Evolutionary conservation across 2,888 invertebrate species (phyloP).

Genomic region (Thysanoteuthis rhombus): DNA sequence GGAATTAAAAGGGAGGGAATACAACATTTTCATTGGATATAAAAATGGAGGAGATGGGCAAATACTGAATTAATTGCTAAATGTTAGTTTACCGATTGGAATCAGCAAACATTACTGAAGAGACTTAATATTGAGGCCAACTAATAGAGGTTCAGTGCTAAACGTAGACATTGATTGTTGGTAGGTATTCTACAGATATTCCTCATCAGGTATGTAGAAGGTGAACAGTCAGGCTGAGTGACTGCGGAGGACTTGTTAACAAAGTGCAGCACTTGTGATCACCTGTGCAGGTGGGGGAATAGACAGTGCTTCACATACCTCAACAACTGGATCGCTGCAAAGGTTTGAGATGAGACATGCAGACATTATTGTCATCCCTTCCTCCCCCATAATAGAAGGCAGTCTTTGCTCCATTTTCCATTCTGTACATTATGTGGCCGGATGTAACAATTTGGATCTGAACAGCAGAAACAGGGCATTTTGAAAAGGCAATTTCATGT

Average conservation of each 20-base stretch:
- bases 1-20: background rate
- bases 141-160: background rate
- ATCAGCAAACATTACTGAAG: background rate
- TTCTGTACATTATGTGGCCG: conserved; percentile 29
- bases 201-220: background rate
- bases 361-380: conserved; percentile 26
- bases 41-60: background rate
- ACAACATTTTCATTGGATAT: background rate
- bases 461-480: conserved; percentile 29
- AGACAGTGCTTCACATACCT: conserved; percentile 23
- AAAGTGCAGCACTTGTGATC: background rate
- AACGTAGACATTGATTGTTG: background rate
- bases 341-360: conserved; percentile 27
- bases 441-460: conserved; percentile 30
- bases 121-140: background rate
- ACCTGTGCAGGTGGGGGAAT: background rate
- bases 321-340: conserved; percentile 30
- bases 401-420: conserved; percentile 31
- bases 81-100: background rate
- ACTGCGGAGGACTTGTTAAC: background rate
- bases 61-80: background rate
- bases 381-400: conserved; percentile 31
- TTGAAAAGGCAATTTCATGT: background rate
- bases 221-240: background rate
- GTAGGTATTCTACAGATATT: background rate